Base-by-base conservation (phyloP, 1,140 invertebrate species). In the Centruroides sculpturatus region DNA sequence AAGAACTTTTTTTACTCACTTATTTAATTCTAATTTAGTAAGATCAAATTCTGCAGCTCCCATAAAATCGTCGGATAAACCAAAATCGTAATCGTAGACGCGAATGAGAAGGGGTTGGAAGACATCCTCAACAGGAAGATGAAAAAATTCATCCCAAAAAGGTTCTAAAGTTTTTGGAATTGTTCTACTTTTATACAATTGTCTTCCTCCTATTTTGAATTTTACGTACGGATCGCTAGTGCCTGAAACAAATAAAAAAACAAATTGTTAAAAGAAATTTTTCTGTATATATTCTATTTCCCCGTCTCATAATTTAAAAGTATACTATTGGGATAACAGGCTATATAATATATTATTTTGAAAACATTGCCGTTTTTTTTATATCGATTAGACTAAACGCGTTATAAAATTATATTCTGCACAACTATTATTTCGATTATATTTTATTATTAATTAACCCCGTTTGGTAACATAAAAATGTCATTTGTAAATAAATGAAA, bases 221-320 rank as follows among this genome's bases (percentile, higher is more conserved):
- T 98, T 98, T 55, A 98, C 93, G 74, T 98, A 98, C 10, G 95
- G 94, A 80, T 99, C 95, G 74, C 92, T 97, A 47, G 90, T 86
- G 63, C 92, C 93, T 92, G 78, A 75, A 79, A 75, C 57, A 66
- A 51, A 61, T 63, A 47, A 50, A 58, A n/a, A 68, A 52, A 46
- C 23, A 23, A 61, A 9, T 35, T 54, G 51, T 47, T 41, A 6
- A 2, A 23, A 23, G 23, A 23, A 23, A 23, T 1, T 46, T 35
- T 23, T 9, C 12, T 59, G 47, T 35, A 47, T 34, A 54, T 48
- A 49, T 35, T 35, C 3, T 10, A 62, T 63, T 10, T 13, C 23
- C 9, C 56, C 2, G 23, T 23, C 23, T 1, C 23, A n/a, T n/a
- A n/a, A n/a, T n/a, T n/a, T n/a, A 23, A 23, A 23, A 23, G 23